Conservation (phyloP, 1,140 invertebrate genomes). For the Oedothorax gibbosus region DNA sequence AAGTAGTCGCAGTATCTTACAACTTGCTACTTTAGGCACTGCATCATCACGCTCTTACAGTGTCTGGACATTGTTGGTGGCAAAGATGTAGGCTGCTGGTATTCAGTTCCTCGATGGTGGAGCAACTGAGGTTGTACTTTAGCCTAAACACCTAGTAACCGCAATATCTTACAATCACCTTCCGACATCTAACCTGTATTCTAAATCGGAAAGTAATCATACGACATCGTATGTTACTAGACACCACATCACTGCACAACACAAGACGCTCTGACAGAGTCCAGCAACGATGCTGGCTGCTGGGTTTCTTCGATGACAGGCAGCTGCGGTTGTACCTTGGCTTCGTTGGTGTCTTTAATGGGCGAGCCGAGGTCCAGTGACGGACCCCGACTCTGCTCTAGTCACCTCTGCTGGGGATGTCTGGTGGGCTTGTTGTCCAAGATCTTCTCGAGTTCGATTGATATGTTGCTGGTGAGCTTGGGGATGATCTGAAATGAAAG, state of each 20-base stretch:
- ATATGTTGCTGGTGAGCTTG: slow-evolving; percentile 86
- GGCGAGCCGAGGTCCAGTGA: slow-evolving; percentile 54
- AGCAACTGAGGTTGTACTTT: too few species aligned
- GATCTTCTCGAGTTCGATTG: slow-evolving; percentile 90
- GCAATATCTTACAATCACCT: too few species aligned
- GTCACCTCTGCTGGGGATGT: slow-evolving; percentile 77
- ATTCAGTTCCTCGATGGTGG: too few species aligned
- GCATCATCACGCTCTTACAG: too few species aligned
- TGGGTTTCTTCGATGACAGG: slow-evolving; percentile 15
- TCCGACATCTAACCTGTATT: too few species aligned
- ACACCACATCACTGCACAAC: slow-evolving; percentile 30
- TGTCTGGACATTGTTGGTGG: too few species aligned
- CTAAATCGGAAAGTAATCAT: too few species aligned
- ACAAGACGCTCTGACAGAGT: slow-evolving; percentile 35
- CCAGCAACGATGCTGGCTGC: slow-evolving; percentile 31
- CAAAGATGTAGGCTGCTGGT: too few species aligned
- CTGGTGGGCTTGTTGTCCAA: slow-evolving; percentile 92
- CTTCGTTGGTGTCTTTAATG: neutral
- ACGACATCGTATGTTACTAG: neutral
- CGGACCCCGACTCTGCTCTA: slow-evolving; percentile 53
- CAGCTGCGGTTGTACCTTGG: slow-evolving; percentile 16
- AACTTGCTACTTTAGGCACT: too few species aligned
- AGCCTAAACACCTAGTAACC: too few species aligned
- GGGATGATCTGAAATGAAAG: slow-evolving; percentile 80
- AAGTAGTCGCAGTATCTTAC: too few species aligned